A percentile compares a stretch with the other conserved stretches of the same genome.
Conservation (phyloP, 2,113 vertebrate species). For the Numenius arquata region DNA sequence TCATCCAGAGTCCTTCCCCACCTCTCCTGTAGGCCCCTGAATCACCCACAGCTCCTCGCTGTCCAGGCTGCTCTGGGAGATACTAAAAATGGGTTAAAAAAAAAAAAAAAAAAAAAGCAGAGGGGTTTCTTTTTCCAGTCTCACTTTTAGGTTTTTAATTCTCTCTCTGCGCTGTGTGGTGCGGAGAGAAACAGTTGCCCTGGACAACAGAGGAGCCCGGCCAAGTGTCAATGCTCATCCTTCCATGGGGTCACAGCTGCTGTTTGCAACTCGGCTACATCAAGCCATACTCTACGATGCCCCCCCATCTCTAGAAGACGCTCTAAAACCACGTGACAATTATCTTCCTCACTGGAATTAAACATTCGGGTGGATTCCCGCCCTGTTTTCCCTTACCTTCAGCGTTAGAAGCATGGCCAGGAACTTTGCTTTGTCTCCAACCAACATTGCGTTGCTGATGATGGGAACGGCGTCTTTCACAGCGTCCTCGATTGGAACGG, state of each 20-base stretch:
- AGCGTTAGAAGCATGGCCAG: conserved; percentile 88
- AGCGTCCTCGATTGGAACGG: conserved; percentile 83
- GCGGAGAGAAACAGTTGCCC: not conserved
- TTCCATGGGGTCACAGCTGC: not conserved
- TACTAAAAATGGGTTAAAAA: not conserved
- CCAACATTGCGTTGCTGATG: conserved; percentile 88
- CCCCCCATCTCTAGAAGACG: too few relatives aligned
- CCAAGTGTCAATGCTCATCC: rapidly evolving
- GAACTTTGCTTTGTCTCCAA: conserved; percentile 91
- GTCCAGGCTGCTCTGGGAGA: not conserved
- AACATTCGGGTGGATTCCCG: not conserved
- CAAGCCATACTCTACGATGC: rapidly evolving
- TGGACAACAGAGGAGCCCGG: not conserved
- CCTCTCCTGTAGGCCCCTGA: not conserved
- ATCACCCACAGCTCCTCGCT: not conserved
- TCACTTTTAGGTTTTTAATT: not conserved
- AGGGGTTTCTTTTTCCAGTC: not conserved
- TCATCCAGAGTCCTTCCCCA: too few relatives aligned
- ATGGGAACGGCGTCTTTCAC: conserved; percentile 88
- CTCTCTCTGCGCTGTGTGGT: not conserved
- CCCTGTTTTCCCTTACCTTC: conserved; percentile 74
- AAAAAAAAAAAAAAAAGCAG: not conserved
- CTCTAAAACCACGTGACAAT: rapidly evolving
- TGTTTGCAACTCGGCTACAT: not conserved
- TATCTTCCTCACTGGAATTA: not conserved